A percentile compares a stretch with the other conserved stretches of the same genome.
Evolutionary conservation across 2,888 invertebrate species (phyloP).

Genomic region (Agrenia bidenticulata): DNA sequence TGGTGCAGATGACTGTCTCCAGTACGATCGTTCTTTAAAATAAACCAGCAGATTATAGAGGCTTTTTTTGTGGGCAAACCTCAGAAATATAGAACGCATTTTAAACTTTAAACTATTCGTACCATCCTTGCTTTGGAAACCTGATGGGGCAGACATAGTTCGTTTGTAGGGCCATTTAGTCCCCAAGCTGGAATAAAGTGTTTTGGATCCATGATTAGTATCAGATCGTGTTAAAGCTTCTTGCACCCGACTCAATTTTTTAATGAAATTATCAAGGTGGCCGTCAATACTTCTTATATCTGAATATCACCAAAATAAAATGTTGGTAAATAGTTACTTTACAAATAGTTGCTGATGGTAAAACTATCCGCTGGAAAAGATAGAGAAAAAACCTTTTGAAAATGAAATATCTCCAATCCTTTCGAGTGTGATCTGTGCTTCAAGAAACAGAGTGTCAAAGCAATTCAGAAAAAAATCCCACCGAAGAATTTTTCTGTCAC

Average conservation of each 20-base stretch:
- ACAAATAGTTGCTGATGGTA: no score
- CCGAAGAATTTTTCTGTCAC: slow-evolving; percentile 82
- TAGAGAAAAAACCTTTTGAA: slow-evolving; percentile 66
- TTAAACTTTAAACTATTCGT: background rate
- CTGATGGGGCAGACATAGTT: slow-evolving; percentile 78
- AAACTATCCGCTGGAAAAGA: background rate
- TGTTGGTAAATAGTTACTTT: no score
- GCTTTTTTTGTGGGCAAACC: no score
- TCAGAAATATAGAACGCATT: no score
- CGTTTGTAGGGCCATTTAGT: slow-evolving; percentile 94
- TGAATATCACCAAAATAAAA: slow-evolving; percentile 55
- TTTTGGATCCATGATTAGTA: slow-evolving; percentile 64
- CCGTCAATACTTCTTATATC: slow-evolving; percentile 87
- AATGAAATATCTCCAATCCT: slow-evolving; percentile 80
- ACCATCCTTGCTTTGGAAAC: slow-evolving; percentile 13
- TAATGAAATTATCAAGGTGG: slow-evolving; percentile 78
- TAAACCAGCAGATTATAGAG: no score
- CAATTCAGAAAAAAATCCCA: slow-evolving; percentile 98
- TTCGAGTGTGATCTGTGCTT: slow-evolving; percentile 89
- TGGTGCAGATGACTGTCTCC: slow-evolving; percentile 94
- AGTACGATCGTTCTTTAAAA: slow-evolving; percentile 78
- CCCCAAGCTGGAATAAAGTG: slow-evolving; percentile 82
- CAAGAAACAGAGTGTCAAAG: slow-evolving; percentile 92
- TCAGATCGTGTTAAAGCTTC: slow-evolving; percentile 66
- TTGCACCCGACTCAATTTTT: slow-evolving; percentile 83